These are phyloP conservation scores for Menidia menidia DNA, from an alignment of 2,797 vertebrate genomes.

Conservation along the genomic window DNA sequence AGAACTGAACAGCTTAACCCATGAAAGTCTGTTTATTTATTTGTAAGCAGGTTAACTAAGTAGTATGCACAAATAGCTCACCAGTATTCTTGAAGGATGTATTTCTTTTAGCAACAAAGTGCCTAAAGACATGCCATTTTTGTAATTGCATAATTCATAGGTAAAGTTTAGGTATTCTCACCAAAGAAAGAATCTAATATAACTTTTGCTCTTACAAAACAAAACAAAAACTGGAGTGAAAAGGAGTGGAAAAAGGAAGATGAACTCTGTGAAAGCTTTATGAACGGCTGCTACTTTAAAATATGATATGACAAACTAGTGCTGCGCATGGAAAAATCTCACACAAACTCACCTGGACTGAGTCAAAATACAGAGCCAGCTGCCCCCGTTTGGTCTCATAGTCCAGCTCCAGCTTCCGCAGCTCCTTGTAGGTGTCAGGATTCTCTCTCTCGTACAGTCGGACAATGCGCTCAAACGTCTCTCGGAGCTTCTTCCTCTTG, in stretches of 20 bases:
- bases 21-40: too few species aligned
- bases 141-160: not conserved
- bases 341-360: conserved; percentile 80
- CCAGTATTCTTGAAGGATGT: too few species aligned
- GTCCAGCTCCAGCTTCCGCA: conserved; percentile 93
- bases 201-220: not conserved
- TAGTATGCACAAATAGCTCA: too few species aligned
- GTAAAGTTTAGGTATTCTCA: not conserved
- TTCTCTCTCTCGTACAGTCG: conserved; percentile 96
- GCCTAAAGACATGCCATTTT: not conserved
- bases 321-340: not conserved
- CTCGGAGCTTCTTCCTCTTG: conserved; percentile 96
- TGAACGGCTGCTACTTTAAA: not conserved
- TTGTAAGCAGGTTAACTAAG: too few species aligned
- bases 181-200: not conserved
- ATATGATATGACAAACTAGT: not conserved
- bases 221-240: not conserved
- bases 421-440: conserved; percentile 96
- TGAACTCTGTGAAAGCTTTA: not conserved
- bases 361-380: conserved; percentile 88
- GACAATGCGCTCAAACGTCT: conserved; percentile 96
- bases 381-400: conserved; percentile 97
- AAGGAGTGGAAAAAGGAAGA: not conserved
- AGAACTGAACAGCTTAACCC: not conserved
- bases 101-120: too few species aligned